Evolutionary conservation across 2,113 vertebrate genomes (phyloP).

Genomic region (Xiphias gladius): DNA sequence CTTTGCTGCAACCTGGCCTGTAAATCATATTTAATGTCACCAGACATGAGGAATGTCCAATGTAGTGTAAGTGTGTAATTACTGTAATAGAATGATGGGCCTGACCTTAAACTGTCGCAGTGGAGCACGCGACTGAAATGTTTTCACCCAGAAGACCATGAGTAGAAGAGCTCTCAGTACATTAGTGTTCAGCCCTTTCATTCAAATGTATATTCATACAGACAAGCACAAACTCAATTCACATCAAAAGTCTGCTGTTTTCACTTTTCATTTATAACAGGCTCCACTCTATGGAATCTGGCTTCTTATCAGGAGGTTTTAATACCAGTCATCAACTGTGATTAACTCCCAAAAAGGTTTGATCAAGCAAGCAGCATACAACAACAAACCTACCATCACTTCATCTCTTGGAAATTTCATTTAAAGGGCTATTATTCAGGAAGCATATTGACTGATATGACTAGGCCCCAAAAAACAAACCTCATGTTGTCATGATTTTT

Average conservation of each 20-base stretch:
- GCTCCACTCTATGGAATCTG: slow-evolving; percentile 38
- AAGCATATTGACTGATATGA: slow-evolving; percentile 45
- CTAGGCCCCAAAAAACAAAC: slow-evolving; percentile 55
- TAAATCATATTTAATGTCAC: slow-evolving; percentile 72
- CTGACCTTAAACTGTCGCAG: slow-evolving; percentile 58
- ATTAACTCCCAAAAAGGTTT: slow-evolving; percentile 52
- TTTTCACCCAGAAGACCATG: slow-evolving; percentile 19
- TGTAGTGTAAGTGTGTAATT: slow-evolving; percentile 63
- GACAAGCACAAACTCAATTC: slow-evolving; percentile 9
- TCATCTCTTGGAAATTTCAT: slow-evolving; percentile 29
- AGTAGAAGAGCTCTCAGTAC: neutral
- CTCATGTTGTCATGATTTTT: slow-evolving; percentile 42
- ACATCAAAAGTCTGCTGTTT: slow-evolving; percentile 10
- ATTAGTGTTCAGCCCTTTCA: neutral
- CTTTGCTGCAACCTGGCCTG: slow-evolving; percentile 27
- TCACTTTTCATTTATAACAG: slow-evolving; percentile 10
- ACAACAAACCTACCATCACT: slow-evolving; percentile 20
- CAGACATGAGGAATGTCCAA: slow-evolving; percentile 59
- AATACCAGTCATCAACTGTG: slow-evolving; percentile 58
- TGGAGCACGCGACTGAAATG: slow-evolving; percentile 23
- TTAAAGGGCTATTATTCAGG: slow-evolving; percentile 59
- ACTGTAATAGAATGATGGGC: slow-evolving; percentile 55
- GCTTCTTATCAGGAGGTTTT: slow-evolving; percentile 39
- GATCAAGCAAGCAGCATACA: slow-evolving; percentile 35
- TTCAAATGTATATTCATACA: neutral